Evolutionary conservation across 2,797 vertebrate genomes (phyloP).

Genomic region (Sorex maritimensis): DNA sequence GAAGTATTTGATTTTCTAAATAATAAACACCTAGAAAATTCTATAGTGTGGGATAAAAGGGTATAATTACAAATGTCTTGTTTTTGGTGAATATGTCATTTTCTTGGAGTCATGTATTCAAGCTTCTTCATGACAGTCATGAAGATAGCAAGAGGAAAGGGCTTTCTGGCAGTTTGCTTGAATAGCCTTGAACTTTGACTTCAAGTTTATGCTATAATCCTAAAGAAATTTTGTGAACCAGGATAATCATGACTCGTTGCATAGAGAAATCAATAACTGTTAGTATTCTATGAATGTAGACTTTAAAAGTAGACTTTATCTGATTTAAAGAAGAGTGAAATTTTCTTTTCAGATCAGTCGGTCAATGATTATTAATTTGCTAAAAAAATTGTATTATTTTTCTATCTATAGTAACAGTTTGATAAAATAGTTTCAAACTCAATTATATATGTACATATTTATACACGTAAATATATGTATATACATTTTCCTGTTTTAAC

Average conservation of each 20-base stretch:
- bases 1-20: background rate
- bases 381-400: background rate
- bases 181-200: background rate
- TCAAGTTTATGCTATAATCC: background rate
- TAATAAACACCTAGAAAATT: background rate
- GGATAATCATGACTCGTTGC: background rate
- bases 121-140: rapidly evolving
- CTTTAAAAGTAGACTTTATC: background rate
- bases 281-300: background rate
- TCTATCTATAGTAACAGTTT: background rate
- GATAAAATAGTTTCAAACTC: background rate
- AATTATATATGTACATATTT: too few species aligned
- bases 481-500: background rate
- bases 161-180: rapidly evolving
- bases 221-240: background rate
- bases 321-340: background rate
- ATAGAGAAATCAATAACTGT: background rate
- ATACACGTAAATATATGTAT: background rate
- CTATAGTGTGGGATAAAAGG: rapidly evolving
- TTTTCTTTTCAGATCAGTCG: too few species aligned
- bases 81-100: background rate
- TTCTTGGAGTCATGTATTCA: background rate
- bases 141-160: background rate
- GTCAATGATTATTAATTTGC: background rate
- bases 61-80: background rate